These are phyloP conservation scores for Cossypha heuglini DNA, from an alignment of 2,797 vertebrate genomes.

Conservation along the genomic window DNA sequence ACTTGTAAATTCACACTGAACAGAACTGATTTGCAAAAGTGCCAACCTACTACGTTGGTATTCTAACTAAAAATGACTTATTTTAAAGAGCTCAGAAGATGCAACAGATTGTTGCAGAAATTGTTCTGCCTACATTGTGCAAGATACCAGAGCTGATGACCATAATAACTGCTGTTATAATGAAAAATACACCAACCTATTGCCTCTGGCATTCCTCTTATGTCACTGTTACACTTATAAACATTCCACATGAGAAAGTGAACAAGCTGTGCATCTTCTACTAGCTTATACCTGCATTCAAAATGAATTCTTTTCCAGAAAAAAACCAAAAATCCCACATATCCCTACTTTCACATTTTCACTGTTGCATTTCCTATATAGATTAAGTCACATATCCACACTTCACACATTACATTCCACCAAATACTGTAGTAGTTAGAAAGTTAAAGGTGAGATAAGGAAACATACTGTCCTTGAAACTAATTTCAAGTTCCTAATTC, in stretches of 20 bases:
- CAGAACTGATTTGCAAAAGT: not conserved
- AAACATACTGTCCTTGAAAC: not conserved
- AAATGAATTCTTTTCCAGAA: not conserved
- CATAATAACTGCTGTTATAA: not conserved
- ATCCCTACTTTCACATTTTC: not conserved
- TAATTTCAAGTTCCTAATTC: not conserved
- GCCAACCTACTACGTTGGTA: rapidly evolving
- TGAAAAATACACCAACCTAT: not conserved
- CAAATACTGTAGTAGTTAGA: not conserved
- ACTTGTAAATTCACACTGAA: not conserved
- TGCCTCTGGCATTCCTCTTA: not conserved
- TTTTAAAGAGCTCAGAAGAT: not conserved
- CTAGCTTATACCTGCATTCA: not conserved
- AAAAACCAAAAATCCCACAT: not conserved
- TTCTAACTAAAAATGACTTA: not conserved
- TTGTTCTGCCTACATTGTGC: not conserved
- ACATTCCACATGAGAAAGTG: not conserved
- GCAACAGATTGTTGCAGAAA: not conserved
- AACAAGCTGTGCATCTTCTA: not conserved
- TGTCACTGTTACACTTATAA: not conserved
- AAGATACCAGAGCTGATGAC: not conserved
- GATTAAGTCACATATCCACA: not conserved
- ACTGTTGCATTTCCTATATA: not conserved
- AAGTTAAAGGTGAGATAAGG: not conserved
- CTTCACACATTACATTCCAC: not conserved